phyloP scores from a whole-genome alignment of 2,888 invertebrate genomes.

The Campoplex capitator region DNA sequence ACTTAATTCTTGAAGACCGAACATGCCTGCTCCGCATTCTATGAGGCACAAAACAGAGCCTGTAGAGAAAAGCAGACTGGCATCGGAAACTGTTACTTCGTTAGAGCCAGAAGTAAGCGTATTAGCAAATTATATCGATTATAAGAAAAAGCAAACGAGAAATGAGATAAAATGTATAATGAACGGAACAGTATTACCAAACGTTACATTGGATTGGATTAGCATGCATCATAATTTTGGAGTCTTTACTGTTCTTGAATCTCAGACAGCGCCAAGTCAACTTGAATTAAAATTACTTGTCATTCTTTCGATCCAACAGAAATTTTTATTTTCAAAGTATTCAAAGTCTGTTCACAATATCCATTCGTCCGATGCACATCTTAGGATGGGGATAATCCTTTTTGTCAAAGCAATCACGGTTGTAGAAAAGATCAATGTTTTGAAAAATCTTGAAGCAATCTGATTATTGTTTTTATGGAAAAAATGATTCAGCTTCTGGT shows the following conservation, averaged over 20 bases:
- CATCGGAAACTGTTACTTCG: conserved; percentile 80
- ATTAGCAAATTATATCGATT: no score
- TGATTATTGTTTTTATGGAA: not conserved
- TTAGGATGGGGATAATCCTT: not conserved
- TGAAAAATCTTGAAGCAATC: not conserved
- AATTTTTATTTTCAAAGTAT: not conserved
- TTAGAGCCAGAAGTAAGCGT: not conserved
- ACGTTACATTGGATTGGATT: no score
- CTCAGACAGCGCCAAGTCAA: no score
- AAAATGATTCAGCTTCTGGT: not conserved
- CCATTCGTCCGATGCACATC: no score
- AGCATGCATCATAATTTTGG: no score
- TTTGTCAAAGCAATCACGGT: not conserved
- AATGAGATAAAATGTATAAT: not conserved
- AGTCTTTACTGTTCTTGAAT: no score
- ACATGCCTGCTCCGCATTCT: conserved; percentile 37
- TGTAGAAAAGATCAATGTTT: not conserved
- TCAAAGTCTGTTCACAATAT: no score
- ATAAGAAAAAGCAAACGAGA: not conserved
- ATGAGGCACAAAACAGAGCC: not conserved
- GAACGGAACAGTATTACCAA: not conserved
- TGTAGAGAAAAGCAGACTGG: conserved; percentile 60
- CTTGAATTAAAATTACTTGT: not conserved
- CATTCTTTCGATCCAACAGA: not conserved
- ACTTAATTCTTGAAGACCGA: conserved; percentile 60